phyloP scores from a whole-genome alignment of 2,113 vertebrate genomes.

The Aramus guarauna region DNA sequence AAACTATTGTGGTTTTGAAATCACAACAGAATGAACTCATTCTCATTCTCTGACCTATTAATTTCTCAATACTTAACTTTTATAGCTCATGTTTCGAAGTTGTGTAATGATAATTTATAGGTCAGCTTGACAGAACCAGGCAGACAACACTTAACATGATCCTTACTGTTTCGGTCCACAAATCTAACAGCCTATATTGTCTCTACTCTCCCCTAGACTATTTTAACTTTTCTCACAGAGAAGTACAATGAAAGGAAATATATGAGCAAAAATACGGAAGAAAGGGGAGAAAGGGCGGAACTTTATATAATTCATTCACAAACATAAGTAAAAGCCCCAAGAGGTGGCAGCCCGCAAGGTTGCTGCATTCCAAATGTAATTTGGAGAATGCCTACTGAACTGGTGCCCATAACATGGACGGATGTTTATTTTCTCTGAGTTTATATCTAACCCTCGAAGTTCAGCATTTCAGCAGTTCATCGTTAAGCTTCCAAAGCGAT shows the following conservation, averaged over 20 bases:
- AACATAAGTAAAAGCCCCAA: neutral
- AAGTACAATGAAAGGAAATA: neutral
- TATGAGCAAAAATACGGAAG: neutral
- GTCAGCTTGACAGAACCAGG: neutral
- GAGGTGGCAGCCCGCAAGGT: neutral
- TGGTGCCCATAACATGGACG: neutral
- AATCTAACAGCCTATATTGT: neutral
- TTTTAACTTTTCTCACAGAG: neutral
- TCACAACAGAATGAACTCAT: slow-evolving; percentile 30
- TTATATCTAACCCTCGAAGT: neutral
- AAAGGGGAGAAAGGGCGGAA: neutral
- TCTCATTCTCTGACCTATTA: slow-evolving; percentile 27
- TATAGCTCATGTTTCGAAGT: neutral
- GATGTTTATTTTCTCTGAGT: slow-evolving; percentile 45
- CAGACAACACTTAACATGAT: neutral
- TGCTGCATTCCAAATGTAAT: slow-evolving; percentile 2
- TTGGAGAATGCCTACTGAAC: slow-evolving; percentile 17
- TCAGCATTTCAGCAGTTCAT: slow-evolving; percentile 42
- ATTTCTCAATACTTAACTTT: slow-evolving; percentile 53
- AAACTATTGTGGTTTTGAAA: slow-evolving; percentile 53
- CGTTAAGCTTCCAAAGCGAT: neutral
- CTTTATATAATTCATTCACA: neutral
- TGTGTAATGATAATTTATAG: slow-evolving; percentile 48
- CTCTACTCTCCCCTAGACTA: neutral
- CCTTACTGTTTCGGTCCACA: neutral